Evolutionary conservation across 1,140 invertebrate genomes (phyloP), one percentile per base, ranked within the genome.

Genomic region (Drosophila lini): DNA sequence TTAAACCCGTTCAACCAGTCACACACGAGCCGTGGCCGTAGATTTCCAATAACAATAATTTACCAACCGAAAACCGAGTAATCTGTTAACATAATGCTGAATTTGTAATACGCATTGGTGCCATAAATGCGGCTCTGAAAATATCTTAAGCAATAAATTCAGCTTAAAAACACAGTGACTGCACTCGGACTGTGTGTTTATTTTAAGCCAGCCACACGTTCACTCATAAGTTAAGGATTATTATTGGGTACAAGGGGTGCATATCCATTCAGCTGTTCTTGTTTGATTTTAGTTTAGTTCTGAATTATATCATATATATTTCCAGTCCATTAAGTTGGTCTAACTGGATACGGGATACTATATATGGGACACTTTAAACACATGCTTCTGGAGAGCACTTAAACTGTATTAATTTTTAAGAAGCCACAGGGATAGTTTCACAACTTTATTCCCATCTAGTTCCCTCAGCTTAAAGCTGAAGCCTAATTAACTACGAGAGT

Each of bases 131-230:
- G 15, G 25, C 47, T 50, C 15, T n/a, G 25, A 13, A 63, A 63
- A 61, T 63, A 41, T 61, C 38, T 61, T 42, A 16, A 50, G 19
- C 16, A 9, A 31, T 42, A 41, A 61, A 62, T 55, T 55, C 52
- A 55, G 52, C 52, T 55, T 55, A 55, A 55, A 53, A 55, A 25
- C 52, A 38, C 52, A 55, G 13, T 38, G 56, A 58, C n/a, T 58
- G 56, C 57, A 62, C 36, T 42, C 52, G 19, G 28, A 52, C 11
- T 31, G 7, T 28, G 25, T 28, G 25, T 69, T 69, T 25, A 65
- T 55, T 45, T 67, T 53, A 55, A 22, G 65, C 2, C 22, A 45
- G 32, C 25, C 47, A 5, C 36, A 53, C 28, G 38, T 61, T 41
- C 40, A 15, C 41, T 41, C 11, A 74, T 58, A 53, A 58, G 36